Base-by-base conservation (phyloP, 2,888 invertebrate species). In the Philhelius pedissequus region DNA sequence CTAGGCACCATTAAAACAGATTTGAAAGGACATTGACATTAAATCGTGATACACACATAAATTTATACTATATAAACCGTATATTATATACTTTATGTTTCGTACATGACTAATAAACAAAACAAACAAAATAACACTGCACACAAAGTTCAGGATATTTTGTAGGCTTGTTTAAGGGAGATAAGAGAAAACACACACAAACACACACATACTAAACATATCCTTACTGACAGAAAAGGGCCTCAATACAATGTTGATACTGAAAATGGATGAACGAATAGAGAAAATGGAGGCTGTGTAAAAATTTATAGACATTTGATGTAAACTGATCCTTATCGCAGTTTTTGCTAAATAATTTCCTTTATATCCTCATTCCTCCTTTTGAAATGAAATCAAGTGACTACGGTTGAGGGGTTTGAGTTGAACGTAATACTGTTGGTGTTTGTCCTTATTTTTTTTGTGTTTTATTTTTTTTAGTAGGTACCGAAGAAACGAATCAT, bases 1-100 rank as follows among this genome's bases (percentile, higher is more conserved):
- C 20, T 15, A 35, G n/a, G n/a, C 13, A 5, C 18, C 62, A 50
- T 62, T 73, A 62, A 73, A 73, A 54, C 13, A 32, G 43, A 64
- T 74, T n/a, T 64, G 52, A 64, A 54, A 74, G 62, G 38, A 73
- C 73, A 62, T 64, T 64, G 73, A 43, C 73, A 64, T 74, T 74
- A 40, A 73, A 62, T 35, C 30, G 25, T 60, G 18, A 18, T n/a
- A 48, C 27, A 40, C 40, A 32, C 18, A 27, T 9, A 18, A 7
- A 50, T 15, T n/a, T 8, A n/a, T 27, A 15, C n/a, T n/a, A 40
- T 40, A 20, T 35, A 18, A 56, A 56, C 13, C 15, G 6, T 18
- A 40, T 25, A 11, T 18, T 30, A 62, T 30, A 30, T 62, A 43
- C 40, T 43, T 62, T 62, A 43, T 27, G 27, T 43, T 43, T 62